Evolutionary conservation across 2,113 vertebrate species (phyloP).

Genomic region (Bufo bufo): DNA sequence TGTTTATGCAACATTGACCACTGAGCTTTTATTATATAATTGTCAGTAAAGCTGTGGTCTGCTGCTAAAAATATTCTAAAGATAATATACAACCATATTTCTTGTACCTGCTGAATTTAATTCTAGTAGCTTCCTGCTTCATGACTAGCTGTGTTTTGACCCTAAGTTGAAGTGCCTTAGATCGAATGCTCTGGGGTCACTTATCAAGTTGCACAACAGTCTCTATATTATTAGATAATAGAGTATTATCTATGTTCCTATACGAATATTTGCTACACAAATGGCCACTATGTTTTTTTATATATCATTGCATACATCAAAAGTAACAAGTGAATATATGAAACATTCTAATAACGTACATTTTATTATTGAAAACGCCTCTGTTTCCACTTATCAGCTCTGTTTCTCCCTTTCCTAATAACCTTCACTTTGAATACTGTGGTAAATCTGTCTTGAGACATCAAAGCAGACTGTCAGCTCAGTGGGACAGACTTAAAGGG

Average conservation of each 20-base stretch:
- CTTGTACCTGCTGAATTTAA: conserved; percentile 21
- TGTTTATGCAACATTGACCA: neutral
- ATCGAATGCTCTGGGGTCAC: neutral
- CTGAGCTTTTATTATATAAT: conserved; percentile 1
- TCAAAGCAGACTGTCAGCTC: too few relatives aligned
- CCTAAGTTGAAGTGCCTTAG: neutral
- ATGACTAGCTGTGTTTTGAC: conserved; percentile 26
- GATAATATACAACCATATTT: conserved; percentile 42
- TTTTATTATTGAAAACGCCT: too few relatives aligned
- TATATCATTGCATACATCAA: too few relatives aligned
- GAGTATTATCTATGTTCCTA: neutral
- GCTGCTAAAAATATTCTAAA: conserved; percentile 36
- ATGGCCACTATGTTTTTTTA: too few relatives aligned
- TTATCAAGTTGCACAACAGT: neutral
- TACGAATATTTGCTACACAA: neutral
- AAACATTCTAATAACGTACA: too few relatives aligned
- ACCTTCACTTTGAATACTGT: too few relatives aligned
- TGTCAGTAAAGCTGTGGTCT: neutral
- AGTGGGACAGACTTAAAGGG: too few relatives aligned
- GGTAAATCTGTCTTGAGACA: too few relatives aligned
- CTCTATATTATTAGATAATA: too few relatives aligned
- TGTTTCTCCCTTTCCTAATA: too few relatives aligned
- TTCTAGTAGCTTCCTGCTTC: conserved; percentile 39
- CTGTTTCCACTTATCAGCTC: too few relatives aligned
- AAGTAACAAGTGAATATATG: too few relatives aligned